These are phyloP conservation scores for Propithecus perrieri DNA, from an alignment of 2,797 vertebrate genomes.

Conservation along the genomic window DNA sequence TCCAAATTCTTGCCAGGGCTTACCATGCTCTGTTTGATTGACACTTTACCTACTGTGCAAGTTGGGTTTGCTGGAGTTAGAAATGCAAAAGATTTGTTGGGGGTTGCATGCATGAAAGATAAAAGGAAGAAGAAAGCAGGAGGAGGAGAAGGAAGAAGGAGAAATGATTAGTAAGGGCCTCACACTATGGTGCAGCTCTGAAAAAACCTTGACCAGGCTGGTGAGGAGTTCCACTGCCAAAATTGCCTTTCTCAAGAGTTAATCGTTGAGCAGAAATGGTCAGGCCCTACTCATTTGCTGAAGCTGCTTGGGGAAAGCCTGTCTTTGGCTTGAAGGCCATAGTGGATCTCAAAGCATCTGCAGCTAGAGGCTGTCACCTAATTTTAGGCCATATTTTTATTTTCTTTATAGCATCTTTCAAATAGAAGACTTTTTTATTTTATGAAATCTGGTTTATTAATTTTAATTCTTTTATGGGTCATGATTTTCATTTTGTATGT, in stretches of 20 bases:
- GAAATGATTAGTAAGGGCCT: background rate
- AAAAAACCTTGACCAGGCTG: background rate
- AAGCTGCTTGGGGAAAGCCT: background rate
- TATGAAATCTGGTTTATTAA: background rate
- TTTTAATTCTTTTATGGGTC: background rate
- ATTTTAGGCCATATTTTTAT: background rate
- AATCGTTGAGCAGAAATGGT: background rate
- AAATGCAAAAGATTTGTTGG: background rate
- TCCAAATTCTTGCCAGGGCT: background rate
- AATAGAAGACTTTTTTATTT: background rate
- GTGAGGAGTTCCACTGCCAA: background rate
- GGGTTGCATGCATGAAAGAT: background rate
- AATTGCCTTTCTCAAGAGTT: background rate
- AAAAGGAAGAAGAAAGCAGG: background rate
- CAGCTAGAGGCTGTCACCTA: fast-evolving
- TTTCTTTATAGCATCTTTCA: background rate
- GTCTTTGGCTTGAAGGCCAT: background rate
- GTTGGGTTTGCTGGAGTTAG: background rate
- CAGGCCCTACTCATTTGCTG: background rate
- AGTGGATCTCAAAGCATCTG: background rate
- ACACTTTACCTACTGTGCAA: background rate
- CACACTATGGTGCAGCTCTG: background rate
- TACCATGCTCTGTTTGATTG: background rate
- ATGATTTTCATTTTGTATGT: background rate
- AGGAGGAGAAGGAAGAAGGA: background rate